phyloP scores from a whole-genome alignment of 2,888 invertebrate genomes.

The Euzetes globulus region DNA sequence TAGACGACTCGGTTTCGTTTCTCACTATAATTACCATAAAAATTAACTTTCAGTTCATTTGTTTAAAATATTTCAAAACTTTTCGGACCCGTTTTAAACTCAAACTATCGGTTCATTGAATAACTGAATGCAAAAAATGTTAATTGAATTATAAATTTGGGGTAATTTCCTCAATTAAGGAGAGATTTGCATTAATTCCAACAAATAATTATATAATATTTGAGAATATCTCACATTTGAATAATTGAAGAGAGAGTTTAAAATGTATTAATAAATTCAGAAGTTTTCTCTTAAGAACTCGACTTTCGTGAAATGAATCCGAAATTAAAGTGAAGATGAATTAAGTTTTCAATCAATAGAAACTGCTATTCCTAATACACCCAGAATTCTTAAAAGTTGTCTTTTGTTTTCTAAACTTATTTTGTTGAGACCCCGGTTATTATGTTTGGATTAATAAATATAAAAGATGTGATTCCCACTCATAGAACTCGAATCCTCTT shows the following conservation, averaged over 20 bases:
- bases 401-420: no score
- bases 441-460: not conserved
- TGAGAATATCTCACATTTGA: not conserved
- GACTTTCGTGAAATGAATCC: no score
- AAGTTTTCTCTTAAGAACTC: no score
- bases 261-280: not conserved
- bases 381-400: no score
- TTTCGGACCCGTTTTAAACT: not conserved
- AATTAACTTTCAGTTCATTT: not conserved
- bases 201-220: not conserved
- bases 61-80: not conserved
- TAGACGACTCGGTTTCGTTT: not conserved
- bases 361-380: no score
- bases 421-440: no score
- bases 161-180: not conserved
- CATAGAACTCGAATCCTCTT: not conserved
- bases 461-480: not conserved
- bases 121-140: not conserved
- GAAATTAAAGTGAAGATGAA: no score
- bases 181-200: not conserved
- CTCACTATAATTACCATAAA: not conserved
- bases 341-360: no score
- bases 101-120: not conserved
- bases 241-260: not conserved
- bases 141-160: not conserved